phyloP scores from a whole-genome alignment of 2,888 invertebrate genomes.

The Ophraella communa region DNA sequence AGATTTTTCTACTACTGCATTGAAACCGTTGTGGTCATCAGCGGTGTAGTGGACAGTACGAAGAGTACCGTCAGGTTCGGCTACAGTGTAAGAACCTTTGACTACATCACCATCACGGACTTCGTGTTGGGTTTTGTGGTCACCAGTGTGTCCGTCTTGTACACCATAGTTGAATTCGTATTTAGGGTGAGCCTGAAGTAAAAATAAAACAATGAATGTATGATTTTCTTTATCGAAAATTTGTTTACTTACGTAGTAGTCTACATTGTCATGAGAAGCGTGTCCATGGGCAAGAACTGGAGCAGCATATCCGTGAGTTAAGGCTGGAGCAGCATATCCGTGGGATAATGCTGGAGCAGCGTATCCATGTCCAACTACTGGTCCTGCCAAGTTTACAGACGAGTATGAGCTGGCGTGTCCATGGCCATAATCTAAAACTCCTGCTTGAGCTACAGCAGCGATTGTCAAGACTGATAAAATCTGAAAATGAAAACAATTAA shows the following conservation, averaged over 20 bases:
- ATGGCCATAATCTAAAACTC: conserved; percentile 24
- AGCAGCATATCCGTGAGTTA: conserved; percentile 24
- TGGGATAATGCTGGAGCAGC: not conserved
- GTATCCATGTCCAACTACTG: not conserved
- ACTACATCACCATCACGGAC: conserved; percentile 64
- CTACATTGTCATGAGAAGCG: not conserved
- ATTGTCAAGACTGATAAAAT: conserved; percentile 34
- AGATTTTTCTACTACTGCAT: conserved; percentile 49
- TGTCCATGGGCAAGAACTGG: conserved; percentile 23
- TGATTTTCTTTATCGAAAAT: too few relatives aligned
- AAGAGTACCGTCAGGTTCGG: conserved; percentile 64
- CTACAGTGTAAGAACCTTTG: conserved; percentile 61
- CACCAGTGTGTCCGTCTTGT: conserved; percentile 67
- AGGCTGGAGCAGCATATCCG: not conserved
- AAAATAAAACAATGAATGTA: too few relatives aligned
- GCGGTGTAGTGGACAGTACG: conserved; percentile 66
- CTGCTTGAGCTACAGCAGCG: conserved; percentile 37
- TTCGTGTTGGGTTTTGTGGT: conserved; percentile 60
- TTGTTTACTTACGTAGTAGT: conserved; percentile 19
- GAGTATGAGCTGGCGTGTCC: conserved; percentile 17
- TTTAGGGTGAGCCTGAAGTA: conserved; percentile 65
- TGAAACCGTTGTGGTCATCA: conserved; percentile 64
- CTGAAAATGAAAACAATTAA: conserved; percentile 23
- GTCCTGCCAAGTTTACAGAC: not conserved
- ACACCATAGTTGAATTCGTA: conserved; percentile 66